Evolutionary conservation across 2,113 vertebrate species (phyloP), one percentile per base, ranked within the genome.

Genomic region (Amphiprion ocellaris): DNA sequence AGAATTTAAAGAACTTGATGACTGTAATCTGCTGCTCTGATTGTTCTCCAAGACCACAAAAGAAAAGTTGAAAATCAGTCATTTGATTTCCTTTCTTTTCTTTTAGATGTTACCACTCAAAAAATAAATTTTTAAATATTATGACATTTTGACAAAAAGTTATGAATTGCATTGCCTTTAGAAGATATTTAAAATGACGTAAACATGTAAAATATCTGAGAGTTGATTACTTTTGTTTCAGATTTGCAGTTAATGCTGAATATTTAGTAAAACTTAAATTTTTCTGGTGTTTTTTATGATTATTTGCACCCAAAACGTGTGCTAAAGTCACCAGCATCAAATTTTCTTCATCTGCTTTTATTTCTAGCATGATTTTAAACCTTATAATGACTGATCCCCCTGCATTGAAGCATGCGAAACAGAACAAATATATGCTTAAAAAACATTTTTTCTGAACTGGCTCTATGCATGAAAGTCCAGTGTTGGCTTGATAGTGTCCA

Each of bases 381-480:
- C 56, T 12, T 28, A 24, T 30, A 3, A 16, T 23, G 28, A 23
- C 61, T 21, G 2, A 37, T 62, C 19, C 7, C 4, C 28, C 1
- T 53, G 24, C 66, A 37, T 44, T 65, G 19, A 67, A 56, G 10
- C 12, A 4, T 49, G 7, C 58, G 11, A 69, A 83, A 46, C 3
- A 21, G 23, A 76, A 5, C 15, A 50, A 55, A 53, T 14, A 23
- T 6, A n/a, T 62, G 9, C 59, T 69, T 37, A 28, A 69, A 44
- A 54, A 41, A 16, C 4, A 6, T 30, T 49, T 54, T 54, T 52
- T 59, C 21, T 47, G 0, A 55, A 46, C 46, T 39, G 5, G 72
- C 16, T 14, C 26, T 63, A 58, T 39, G 63, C 33, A 67, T 47
- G 24, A 59, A 70, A 74, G 52, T 50, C 69, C 21, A 68, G 8